Base-by-base conservation (phyloP, 2,113 vertebrate species). In the Carassius auratus region DNA sequence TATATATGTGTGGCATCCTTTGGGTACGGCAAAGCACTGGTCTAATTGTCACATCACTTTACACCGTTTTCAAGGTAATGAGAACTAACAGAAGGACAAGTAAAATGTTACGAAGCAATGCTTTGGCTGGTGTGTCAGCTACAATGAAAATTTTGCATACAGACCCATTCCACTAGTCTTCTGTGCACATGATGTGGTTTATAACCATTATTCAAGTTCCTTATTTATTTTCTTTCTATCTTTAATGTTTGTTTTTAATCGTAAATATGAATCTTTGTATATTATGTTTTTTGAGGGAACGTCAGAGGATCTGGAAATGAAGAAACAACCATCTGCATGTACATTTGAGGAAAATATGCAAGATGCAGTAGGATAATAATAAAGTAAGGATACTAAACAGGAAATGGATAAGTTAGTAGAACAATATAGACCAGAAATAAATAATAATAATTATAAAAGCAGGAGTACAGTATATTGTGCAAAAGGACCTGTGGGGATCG, bases 1-100 rank as follows among this genome's bases (percentile, higher is more conserved):
- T 81, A 81, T 68, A 64, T 52, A 59, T 33, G 36, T 52, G 4
- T 52, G 42, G 50, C 68, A 57, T 83, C 81, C 81, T 83, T 36
- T 71, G 81, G 81, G 81, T 83, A 38, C 30, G 6, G 48, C 66
- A 30, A 66, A 33, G 26, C 68, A 1, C 26, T 9, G 68, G 42
- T 82, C 68, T 83, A 73, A 73, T 73, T 73, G 81, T 73, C 81
- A 73, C 68, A 73, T 73, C 81, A 52, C 73, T 83, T 83, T 83
- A 83, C 81, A 83, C 30, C 30, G 50, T 83, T 83, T 83, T 71
- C 68, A 71, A 73, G 80, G 62, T 82, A 82, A 82, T 55, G 64
- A n/a, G 80, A 55, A 23, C 33, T 69, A 33, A 81, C 42, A n/a
- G 79, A 81, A 68, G 79, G 79, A 76, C 75, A 55, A 55, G 75